Conservation (phyloP, 2,113 vertebrate species). For the Neogobius melanostomus region DNA sequence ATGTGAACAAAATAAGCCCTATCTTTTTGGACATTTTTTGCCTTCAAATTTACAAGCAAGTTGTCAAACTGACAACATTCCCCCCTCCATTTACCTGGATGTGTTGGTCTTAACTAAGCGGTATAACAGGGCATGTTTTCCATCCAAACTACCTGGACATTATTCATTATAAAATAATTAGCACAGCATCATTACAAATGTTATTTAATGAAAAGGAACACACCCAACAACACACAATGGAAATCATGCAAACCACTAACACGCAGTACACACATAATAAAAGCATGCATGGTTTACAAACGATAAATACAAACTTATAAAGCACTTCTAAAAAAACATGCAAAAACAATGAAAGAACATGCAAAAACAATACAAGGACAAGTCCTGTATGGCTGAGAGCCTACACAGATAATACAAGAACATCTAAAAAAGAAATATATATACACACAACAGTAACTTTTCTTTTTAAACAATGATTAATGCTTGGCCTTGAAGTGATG, state of each 20-base stretch:
- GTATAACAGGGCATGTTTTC: too few relatives aligned
- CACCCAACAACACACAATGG: slow-evolving; percentile 22
- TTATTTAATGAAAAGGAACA: slow-evolving; percentile 63
- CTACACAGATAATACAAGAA: too few relatives aligned
- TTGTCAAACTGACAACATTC: too few relatives aligned
- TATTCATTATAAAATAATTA: too few relatives aligned
- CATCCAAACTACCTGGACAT: too few relatives aligned
- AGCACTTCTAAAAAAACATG: slow-evolving; percentile 43
- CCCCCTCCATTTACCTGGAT: too few relatives aligned
- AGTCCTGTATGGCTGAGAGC: too few relatives aligned
- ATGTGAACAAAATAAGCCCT: too few relatives aligned
- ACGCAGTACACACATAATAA: slow-evolving; percentile 22
- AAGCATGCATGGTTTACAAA: slow-evolving; percentile 40
- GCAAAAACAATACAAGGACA: too few relatives aligned
- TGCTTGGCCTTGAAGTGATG: not conserved
- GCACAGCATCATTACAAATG: slow-evolving; percentile 18
- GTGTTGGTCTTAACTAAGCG: too few relatives aligned
- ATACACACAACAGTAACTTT: slow-evolving; percentile 22
- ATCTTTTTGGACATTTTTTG: too few relatives aligned
- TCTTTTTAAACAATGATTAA: not conserved
- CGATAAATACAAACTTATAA: slow-evolving; percentile 19
- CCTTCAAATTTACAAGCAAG: too few relatives aligned
- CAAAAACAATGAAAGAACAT: slow-evolving; percentile 12
- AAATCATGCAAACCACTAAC: slow-evolving; percentile 41
- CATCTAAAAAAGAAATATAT: slow-evolving; percentile 15